Evolutionary conservation across 2,797 vertebrate genomes (phyloP).

Genomic region (Bryconaethiops microstoma): DNA sequence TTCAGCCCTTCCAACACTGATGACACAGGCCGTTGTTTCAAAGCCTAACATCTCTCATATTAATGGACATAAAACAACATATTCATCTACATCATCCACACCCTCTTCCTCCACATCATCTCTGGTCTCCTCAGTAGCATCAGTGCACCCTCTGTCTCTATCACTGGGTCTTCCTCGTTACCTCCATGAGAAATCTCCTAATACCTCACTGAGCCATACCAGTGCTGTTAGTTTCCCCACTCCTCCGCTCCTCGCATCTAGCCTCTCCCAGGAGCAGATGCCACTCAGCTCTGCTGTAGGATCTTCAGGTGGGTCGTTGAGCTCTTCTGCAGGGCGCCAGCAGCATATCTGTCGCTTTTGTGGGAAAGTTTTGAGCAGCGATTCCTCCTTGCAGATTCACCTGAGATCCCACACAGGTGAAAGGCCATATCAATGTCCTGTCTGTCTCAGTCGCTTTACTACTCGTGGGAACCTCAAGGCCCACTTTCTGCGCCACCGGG

Average conservation of each 20-base stretch:
- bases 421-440: slow-evolving; percentile 91
- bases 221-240: slow-evolving; percentile 70
- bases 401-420: slow-evolving; percentile 92
- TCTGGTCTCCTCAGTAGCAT: slow-evolving; percentile 70
- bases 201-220: slow-evolving; percentile 70
- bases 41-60: slow-evolving; percentile 68
- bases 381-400: slow-evolving; percentile 93
- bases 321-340: slow-evolving; percentile 64
- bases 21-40: slow-evolving; percentile 67
- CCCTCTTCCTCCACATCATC: slow-evolving; percentile 67
- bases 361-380: slow-evolving; percentile 90
- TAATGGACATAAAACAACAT: slow-evolving; percentile 63
- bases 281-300: slow-evolving; percentile 69
- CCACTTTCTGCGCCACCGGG: slow-evolving; percentile 90
- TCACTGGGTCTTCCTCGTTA: slow-evolving; percentile 78
- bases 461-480: slow-evolving; percentile 93
- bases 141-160: slow-evolving; percentile 75
- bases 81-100: slow-evolving; percentile 62
- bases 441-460: slow-evolving; percentile 92
- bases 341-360: slow-evolving; percentile 90
- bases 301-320: slow-evolving; percentile 57
- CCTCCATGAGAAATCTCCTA: slow-evolving; percentile 80
- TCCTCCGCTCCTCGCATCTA: slow-evolving; percentile 67
- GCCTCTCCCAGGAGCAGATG: slow-evolving; percentile 72
- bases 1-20: slow-evolving; percentile 71